Percentiles rank a stretch among this genome's conserved stretches.
These are phyloP conservation scores for Clamator glandarius DNA, from an alignment of 2,797 vertebrate species.

Conservation along the genomic window DNA sequence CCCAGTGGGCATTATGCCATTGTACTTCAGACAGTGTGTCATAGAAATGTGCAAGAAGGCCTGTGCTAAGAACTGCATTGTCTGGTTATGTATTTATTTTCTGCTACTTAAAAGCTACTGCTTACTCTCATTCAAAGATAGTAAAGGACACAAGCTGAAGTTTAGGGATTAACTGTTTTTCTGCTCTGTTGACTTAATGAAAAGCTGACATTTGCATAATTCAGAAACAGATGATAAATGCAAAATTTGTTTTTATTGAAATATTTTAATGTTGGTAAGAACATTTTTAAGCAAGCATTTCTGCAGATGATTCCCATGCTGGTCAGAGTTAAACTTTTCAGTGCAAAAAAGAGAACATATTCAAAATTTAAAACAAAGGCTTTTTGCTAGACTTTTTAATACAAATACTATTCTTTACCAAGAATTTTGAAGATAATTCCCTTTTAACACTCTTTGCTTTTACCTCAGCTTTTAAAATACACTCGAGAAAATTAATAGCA, in stretches of 20 bases:
- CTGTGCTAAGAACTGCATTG: constrained; percentile 39
- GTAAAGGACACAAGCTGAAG: background rate
- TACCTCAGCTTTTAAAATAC: background rate
- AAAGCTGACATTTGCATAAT: background rate
- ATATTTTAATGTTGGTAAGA: background rate
- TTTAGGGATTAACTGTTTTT: background rate
- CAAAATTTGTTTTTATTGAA: background rate
- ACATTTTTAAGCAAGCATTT: background rate
- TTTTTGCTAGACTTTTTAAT: background rate
- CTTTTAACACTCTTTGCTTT: background rate
- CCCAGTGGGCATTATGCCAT: constrained; percentile 65
- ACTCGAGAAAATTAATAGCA: background rate
- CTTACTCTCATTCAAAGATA: background rate
- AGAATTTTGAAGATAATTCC: background rate
- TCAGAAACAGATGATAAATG: background rate
- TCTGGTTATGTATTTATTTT: constrained; percentile 3
- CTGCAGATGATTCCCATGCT: background rate
- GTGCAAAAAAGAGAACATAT: background rate
- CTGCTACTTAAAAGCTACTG: background rate
- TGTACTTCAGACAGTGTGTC: constrained; percentile 61
- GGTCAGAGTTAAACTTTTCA: background rate
- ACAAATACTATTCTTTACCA: background rate
- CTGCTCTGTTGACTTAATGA: background rate
- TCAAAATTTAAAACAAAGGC: background rate
- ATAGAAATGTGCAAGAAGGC: constrained; percentile 54